phyloP scores from a whole-genome alignment of 2,113 vertebrate species.

The Mesoclemmys tuberculata region DNA sequence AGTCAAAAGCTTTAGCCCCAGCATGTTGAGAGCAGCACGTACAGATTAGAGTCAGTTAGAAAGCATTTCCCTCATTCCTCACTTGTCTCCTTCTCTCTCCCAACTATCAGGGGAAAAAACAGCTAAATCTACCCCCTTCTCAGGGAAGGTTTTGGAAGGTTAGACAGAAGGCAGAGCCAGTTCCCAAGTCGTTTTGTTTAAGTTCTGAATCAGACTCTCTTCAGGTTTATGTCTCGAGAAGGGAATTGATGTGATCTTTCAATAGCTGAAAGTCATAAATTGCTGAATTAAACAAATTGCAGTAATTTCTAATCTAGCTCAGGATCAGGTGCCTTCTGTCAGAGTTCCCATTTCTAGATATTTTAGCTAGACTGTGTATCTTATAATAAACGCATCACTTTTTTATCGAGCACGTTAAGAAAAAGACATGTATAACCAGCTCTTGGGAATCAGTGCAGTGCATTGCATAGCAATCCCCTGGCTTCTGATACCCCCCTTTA shows the following conservation, averaged over 20 bases:
- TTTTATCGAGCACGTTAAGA: neutral
- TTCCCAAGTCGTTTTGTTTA: constrained; percentile 6
- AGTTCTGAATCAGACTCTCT: constrained; percentile 41
- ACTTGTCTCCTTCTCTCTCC: accelerated
- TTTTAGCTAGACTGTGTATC: neutral
- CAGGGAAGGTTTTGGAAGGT: neutral
- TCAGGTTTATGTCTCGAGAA: neutral
- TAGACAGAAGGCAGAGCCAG: neutral
- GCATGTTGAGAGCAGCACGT: neutral
- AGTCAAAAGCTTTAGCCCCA: neutral
- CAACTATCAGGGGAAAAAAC: neutral
- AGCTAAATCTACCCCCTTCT: neutral
- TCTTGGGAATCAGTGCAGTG: neutral
- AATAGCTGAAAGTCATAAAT: constrained; percentile 11
- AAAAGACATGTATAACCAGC: neutral
- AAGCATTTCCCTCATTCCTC: neutral
- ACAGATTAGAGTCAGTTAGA: neutral
- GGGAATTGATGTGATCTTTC: constrained; percentile 37
- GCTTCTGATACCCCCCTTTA: neutral
- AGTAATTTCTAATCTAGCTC: neutral
- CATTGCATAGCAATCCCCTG: neutral
- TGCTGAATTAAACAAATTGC: constrained; percentile 1
- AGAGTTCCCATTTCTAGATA: neutral
- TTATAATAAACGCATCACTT: neutral
- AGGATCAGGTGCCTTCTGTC: neutral